Evolutionary conservation across 2,888 invertebrate genomes (phyloP).

Genomic region (Yponomeuta malinellus): DNA sequence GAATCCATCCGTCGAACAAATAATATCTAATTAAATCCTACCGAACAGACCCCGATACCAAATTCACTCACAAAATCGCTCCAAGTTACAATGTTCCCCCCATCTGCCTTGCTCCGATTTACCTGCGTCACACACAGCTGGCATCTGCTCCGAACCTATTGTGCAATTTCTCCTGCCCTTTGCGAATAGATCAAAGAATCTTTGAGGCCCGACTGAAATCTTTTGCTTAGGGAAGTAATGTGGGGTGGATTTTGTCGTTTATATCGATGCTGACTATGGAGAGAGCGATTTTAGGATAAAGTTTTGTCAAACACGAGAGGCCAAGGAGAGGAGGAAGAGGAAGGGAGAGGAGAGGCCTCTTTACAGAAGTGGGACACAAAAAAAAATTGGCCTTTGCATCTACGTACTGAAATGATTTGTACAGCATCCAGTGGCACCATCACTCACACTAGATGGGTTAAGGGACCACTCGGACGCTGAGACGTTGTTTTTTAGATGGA

Average conservation of each 20-base stretch:
- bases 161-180: constrained; percentile 36
- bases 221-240: constrained; percentile 30
- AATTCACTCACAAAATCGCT: not conserved
- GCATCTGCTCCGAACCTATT: constrained; percentile 54
- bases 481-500: no score
- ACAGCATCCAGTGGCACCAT: no score
- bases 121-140: constrained; percentile 61
- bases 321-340: no score
- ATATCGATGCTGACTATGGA: not conserved
- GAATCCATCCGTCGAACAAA: constrained; percentile 13
- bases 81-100: constrained; percentile 18
- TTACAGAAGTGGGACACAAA: no score
- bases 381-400: no score
- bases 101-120: constrained; percentile 65
- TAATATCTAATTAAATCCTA: constrained; percentile 48
- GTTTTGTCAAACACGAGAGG: no score
- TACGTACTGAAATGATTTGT: no score
- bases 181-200: constrained; percentile 61
- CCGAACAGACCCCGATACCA: constrained; percentile 28
- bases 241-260: not conserved
- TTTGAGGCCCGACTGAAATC: constrained; percentile 53
- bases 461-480: no score
- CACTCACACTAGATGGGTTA: no score
- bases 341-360: no score
- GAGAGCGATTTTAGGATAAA: no score